Conservation (phyloP, 2,113 vertebrate species). For the Macaca nemestrina region DNA sequence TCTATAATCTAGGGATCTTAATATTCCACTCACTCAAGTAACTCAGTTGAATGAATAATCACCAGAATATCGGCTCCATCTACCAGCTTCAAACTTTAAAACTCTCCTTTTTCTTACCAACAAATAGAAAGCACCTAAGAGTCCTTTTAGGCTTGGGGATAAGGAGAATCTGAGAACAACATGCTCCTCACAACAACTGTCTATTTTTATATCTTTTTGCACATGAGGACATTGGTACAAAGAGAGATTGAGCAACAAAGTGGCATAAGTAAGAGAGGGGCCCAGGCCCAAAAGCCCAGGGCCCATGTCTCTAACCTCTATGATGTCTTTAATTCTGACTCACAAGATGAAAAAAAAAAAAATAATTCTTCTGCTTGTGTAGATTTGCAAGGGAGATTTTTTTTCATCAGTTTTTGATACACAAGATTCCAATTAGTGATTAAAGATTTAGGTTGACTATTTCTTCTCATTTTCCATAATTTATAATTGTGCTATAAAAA, state of each 20-base stretch:
- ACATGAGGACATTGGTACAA: background rate
- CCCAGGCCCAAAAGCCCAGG: background rate
- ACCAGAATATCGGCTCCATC: background rate
- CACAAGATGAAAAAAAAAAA: background rate
- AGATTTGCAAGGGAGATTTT: background rate
- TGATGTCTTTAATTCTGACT: background rate
- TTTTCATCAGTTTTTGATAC: background rate
- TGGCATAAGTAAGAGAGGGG: background rate
- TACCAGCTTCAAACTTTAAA: background rate
- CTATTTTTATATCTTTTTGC: background rate
- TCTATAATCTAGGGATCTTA: background rate
- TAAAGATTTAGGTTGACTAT: background rate
- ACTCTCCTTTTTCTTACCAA: background rate
- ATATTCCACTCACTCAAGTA: background rate
- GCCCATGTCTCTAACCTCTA: background rate
- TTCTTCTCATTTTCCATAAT: background rate
- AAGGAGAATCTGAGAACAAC: background rate
- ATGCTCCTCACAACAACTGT: background rate
- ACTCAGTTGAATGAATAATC: background rate
- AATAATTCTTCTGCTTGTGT: background rate
- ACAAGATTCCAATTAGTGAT: background rate
- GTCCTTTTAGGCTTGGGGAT: background rate
- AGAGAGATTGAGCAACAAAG: background rate
- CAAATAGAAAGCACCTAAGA: background rate
- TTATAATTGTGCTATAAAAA: background rate